Conservation (phyloP, 1,140 invertebrate genomes). For the Neodiprion virginianus region DNA sequence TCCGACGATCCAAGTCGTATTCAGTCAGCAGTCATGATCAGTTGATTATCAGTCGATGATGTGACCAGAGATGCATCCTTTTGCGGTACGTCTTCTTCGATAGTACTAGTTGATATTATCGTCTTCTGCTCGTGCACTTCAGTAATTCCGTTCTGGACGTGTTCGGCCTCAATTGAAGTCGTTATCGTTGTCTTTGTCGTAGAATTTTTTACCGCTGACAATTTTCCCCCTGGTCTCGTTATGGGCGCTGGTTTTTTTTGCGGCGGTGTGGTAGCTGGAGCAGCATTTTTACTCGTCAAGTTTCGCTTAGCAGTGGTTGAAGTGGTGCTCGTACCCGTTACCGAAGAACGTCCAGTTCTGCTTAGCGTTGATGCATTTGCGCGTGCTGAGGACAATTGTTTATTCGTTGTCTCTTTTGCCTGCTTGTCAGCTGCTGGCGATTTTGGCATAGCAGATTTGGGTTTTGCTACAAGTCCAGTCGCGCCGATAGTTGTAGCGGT, state of each 20-base stretch:
- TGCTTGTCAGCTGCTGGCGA: slow-evolving; percentile 63
- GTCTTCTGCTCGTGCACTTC: slow-evolving; percentile 33
- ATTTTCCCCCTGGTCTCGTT: slow-evolving; percentile 4
- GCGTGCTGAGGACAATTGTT: slow-evolving; percentile 63
- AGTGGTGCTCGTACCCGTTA: slow-evolving; percentile 51
- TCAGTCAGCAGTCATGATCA: slow-evolving; percentile 56
- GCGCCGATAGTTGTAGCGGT: slow-evolving; percentile 39
- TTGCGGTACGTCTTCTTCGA: slow-evolving; percentile 51
- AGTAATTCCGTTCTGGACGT: slow-evolving; percentile 50
- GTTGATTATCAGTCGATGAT: slow-evolving; percentile 53
- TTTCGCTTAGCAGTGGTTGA: slow-evolving; percentile 29
- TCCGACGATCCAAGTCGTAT: slow-evolving; percentile 26
- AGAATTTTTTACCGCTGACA: slow-evolving; percentile 6
- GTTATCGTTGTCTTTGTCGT: slow-evolving; percentile 45
- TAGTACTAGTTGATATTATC: slow-evolving; percentile 32
- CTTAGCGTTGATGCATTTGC: slow-evolving; percentile 46
- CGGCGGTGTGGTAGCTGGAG: slow-evolving; percentile 31
- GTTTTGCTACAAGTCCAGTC: slow-evolving; percentile 21
- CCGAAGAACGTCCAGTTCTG: slow-evolving; percentile 55
- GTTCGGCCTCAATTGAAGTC: slow-evolving; percentile 55
- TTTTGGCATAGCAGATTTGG: slow-evolving; percentile 33
- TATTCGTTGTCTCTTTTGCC: slow-evolving; percentile 67
- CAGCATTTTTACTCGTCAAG: neutral
- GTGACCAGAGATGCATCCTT: slow-evolving; percentile 54
- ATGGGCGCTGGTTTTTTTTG: slow-evolving; percentile 35